Evolutionary conservation across 1,140 invertebrate genomes (phyloP).

Genomic region (Drosophila sechellia): DNA sequence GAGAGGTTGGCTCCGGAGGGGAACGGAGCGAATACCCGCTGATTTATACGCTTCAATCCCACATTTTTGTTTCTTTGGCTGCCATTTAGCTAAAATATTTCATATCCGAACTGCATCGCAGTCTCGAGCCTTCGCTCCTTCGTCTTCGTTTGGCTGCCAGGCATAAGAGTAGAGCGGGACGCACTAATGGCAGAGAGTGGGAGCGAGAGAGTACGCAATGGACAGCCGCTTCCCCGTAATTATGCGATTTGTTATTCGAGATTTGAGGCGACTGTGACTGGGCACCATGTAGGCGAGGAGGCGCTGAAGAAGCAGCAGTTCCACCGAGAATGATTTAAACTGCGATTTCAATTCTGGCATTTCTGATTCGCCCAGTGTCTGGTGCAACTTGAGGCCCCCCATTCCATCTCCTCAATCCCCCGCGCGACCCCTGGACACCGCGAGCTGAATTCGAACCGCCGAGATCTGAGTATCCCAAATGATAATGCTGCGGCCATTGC

Average conservation of each 20-base stretch:
- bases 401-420: not conserved
- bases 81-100: slow-evolving; percentile 84
- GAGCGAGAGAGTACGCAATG: slow-evolving; percentile 45
- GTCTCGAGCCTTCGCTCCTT: slow-evolving; percentile 48
- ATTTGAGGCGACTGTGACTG: slow-evolving; percentile 84
- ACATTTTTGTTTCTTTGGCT: slow-evolving; percentile 82
- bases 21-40: slow-evolving; percentile 34
- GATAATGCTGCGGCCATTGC: slow-evolving; percentile 63
- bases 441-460: slow-evolving; percentile 71
- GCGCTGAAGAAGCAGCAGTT: slow-evolving; percentile 15
- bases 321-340: slow-evolving; percentile 81
- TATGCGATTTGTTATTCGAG: slow-evolving; percentile 85
- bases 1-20: slow-evolving; percentile 5
- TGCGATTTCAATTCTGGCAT: slow-evolving; percentile 85
- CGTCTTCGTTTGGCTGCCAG: slow-evolving; percentile 42
- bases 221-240: slow-evolving; percentile 82
- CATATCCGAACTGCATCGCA: slow-evolving; percentile 76
- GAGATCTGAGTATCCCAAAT: slow-evolving; percentile 11
- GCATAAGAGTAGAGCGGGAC: slow-evolving; percentile 30
- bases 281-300: slow-evolving; percentile 67
- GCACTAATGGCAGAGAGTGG: slow-evolving; percentile 19
- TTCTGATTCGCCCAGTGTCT: slow-evolving; percentile 78
- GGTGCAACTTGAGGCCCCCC: not conserved
- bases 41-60: slow-evolving; percentile 84
- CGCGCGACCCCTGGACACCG: slow-evolving; percentile 31